Evolutionary conservation across 2,888 invertebrate genomes (phyloP).

Genomic region (Erebia aethiops): DNA sequence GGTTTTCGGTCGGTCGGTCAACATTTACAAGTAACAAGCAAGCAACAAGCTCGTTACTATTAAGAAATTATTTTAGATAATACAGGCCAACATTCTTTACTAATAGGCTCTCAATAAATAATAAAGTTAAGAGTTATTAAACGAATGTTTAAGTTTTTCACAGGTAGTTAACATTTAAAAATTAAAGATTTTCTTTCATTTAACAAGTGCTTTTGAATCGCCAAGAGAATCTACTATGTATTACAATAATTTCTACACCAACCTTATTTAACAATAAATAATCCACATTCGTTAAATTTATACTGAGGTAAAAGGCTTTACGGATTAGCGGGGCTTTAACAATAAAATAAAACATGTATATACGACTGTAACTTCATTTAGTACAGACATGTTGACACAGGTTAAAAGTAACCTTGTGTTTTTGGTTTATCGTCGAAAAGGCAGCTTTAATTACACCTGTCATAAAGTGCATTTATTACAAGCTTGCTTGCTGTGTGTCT

Average conservation of each 20-base stretch:
- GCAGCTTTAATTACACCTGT: constrained; percentile 7
- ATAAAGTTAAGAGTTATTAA: no score
- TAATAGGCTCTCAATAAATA: no score
- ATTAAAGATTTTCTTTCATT: no score
- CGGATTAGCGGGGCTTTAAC: background rate
- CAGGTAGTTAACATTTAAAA: no score
- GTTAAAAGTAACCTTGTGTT: background rate
- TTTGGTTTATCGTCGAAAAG: constrained; percentile 18
- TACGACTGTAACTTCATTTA: background rate
- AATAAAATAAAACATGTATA: constrained; percentile 1
- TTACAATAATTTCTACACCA: background rate
- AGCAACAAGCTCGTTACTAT: no score
- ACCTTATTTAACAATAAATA: background rate
- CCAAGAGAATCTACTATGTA: background rate
- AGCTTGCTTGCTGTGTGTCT: constrained; percentile 14
- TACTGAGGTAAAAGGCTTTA: constrained; percentile 2
- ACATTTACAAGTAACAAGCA: no score
- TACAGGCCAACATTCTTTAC: no score
- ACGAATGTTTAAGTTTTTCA: no score
- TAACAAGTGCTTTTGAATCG: no score
- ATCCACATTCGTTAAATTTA: constrained; percentile 3
- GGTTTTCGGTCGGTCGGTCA: no score
- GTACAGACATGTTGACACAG: background rate
- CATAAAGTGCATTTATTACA: constrained; percentile 33
- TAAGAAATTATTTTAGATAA: no score